Conservation (phyloP, 2,888 invertebrate genomes). For the Drosophila vallismaia region DNA sequence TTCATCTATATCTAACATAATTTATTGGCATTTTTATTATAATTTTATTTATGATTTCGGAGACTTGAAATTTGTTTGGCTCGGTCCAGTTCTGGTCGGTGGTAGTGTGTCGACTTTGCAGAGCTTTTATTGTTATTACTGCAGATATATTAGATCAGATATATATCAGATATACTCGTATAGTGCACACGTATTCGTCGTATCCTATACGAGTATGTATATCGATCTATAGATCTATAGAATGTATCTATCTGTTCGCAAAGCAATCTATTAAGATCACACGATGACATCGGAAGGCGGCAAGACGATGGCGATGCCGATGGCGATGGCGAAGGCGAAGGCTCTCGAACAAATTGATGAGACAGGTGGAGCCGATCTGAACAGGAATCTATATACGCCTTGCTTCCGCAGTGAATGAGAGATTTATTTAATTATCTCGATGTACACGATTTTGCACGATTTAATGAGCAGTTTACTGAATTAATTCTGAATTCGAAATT, state of each 20-base stretch:
- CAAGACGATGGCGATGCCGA: slow-evolving; percentile 1
- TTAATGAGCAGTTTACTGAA: slow-evolving; percentile 58
- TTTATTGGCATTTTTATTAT: slow-evolving; percentile 74
- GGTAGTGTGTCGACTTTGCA: slow-evolving; percentile 2
- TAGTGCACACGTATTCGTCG: slow-evolving; percentile 8
- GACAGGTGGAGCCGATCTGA: slow-evolving; percentile 41
- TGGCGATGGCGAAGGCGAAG: slow-evolving; percentile 20
- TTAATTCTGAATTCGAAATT: not conserved
- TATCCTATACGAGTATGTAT: not conserved
- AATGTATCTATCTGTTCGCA: slow-evolving; percentile 37
- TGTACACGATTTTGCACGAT: slow-evolving; percentile 41
- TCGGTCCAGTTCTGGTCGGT: not conserved
- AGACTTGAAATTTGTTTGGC: slow-evolving; percentile 67
- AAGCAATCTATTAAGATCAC: slow-evolving; percentile 37
- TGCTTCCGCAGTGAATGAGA: slow-evolving; percentile 11
- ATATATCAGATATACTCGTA: slow-evolving; percentile 4
- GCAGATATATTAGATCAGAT: slow-evolving; percentile 44
- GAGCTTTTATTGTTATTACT: slow-evolving; percentile 35
- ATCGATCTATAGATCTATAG: slow-evolving; percentile 6
- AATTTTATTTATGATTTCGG: slow-evolving; percentile 61
- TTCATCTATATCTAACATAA: slow-evolving; percentile 59
- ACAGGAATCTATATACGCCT: slow-evolving; percentile 24
- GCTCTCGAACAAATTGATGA: slow-evolving; percentile 42
- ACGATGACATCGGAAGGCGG: slow-evolving; percentile 31
- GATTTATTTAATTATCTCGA: slow-evolving; percentile 38